Evolutionary conservation across 1,140 invertebrate species (phyloP), one percentile per base, ranked within the genome.

Genomic region (Liolophura sinensis): DNA sequence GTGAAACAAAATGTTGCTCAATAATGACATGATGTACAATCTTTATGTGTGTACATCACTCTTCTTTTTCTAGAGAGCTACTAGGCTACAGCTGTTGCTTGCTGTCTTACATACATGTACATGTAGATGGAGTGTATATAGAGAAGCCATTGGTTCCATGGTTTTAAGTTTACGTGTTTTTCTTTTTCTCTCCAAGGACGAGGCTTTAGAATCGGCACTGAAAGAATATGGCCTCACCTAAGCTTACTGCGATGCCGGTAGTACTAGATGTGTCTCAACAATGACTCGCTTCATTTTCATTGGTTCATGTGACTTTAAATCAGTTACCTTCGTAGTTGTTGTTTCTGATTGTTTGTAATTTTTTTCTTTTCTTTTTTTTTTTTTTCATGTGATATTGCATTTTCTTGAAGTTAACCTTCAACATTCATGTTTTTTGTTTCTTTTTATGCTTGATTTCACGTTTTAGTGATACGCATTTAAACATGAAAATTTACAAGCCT

Each of bases 161-260:
- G 31, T 40, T 40, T 40, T 9, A 40, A 40, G 9, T 40, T 40
- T 40, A 9, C 31, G 3, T 40, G 31, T 40, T 60, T 61, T 70
- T 60, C 56, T 67, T 66, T 68, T 60, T 56, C 31, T 68, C 64
- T 71, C 65, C 40, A 81, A 85, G 83, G 83, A 85, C 73, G 84
- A 85, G 68, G 77, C 80, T 65, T 75, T 85, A 73, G 83, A 85
- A 71, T 76, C 73, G 49, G 78, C 83, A 50, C 76, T 85, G 48
- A 76, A 78, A 74, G 84, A 85, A 68, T 83, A 85, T 75, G 84
- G 83, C 64, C 78, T 85, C 66, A 76, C 80, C 67, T 84, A 82
- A 73, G 40, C 50, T 59, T 56, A 18, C 18, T 18, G 18, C 27
- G 27, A 58, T 58, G n/a, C 56, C 31, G 31, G 31, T 40, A 40